A percentile compares a stretch with the other conserved stretches of the same genome.
Evolutionary conservation across 2,797 vertebrate species (phyloP).

Genomic region (Dendrocincla fuliginosa): DNA sequence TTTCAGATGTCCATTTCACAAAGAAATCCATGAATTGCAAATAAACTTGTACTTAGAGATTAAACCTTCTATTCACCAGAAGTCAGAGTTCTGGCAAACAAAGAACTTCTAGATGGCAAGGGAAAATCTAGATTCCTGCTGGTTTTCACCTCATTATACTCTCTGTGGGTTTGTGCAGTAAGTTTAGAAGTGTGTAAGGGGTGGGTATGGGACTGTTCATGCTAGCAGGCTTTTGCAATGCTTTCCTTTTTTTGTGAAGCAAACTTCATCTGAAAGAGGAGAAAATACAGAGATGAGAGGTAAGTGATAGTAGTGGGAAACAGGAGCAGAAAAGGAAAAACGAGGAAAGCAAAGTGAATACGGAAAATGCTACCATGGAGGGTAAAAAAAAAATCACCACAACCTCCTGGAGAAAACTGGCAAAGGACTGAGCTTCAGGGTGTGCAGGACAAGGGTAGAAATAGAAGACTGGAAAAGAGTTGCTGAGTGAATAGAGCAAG

Average conservation of each 20-base stretch:
- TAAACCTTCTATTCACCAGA: constrained; percentile 9
- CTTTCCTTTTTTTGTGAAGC: background rate
- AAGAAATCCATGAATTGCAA: constrained; percentile 46
- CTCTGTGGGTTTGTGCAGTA: background rate
- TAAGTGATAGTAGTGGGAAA: background rate
- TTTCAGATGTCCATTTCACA: constrained; percentile 27
- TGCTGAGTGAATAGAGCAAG: background rate
- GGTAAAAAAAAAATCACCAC: background rate
- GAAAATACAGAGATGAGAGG: background rate
- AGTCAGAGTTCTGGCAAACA: constrained; percentile 41
- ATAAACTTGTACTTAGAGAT: background rate
- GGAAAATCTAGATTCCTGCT: constrained; percentile 18
- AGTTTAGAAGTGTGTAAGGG: background rate
- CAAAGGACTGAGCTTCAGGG: background rate
- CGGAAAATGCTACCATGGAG: background rate
- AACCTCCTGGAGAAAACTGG: background rate
- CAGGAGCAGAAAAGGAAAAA: background rate
- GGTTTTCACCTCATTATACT: constrained; percentile 31
- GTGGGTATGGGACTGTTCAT: background rate
- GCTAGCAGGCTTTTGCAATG: background rate
- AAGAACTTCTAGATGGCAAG: background rate
- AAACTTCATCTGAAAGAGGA: background rate
- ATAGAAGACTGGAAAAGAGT: background rate
- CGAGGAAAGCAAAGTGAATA: background rate
- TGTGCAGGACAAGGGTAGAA: background rate